A percentile compares a stretch with the other conserved stretches of the same genome.
Evolutionary conservation across 2,797 vertebrate species (phyloP).

Genomic region (Mallotus villosus): DNA sequence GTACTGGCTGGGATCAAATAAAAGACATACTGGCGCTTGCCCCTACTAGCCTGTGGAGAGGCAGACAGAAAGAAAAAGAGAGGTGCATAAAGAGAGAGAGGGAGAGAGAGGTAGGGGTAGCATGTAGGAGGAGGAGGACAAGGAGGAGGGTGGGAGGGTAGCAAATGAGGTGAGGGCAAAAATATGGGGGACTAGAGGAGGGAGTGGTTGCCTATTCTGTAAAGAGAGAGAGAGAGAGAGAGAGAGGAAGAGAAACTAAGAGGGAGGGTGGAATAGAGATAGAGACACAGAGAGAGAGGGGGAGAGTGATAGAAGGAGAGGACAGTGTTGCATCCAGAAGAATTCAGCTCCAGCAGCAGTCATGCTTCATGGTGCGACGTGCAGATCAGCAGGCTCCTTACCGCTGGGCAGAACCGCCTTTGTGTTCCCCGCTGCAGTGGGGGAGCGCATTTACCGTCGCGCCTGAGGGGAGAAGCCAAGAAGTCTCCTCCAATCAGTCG

Average conservation of each 20-base stretch:
- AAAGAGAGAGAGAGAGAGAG: slow-evolving; percentile 33
- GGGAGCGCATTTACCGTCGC: slow-evolving; percentile 62
- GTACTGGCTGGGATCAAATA: background rate
- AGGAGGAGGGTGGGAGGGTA: slow-evolving; percentile 42
- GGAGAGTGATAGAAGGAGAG: slow-evolving; percentile 24
- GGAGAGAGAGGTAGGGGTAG: slow-evolving; percentile 19
- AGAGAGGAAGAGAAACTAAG: slow-evolving; percentile 1
- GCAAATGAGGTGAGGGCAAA: slow-evolving; percentile 67
- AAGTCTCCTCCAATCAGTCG: slow-evolving; percentile 68
- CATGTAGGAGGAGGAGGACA: slow-evolving; percentile 26
- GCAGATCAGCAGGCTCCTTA: slow-evolving; percentile 52
- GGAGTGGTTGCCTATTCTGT: slow-evolving; percentile 61
- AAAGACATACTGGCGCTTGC: slow-evolving; percentile 41
- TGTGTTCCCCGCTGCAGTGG: slow-evolving; percentile 66
- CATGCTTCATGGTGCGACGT: slow-evolving; percentile 39
- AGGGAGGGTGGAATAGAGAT: background rate
- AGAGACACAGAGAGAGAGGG: slow-evolving; percentile 1
- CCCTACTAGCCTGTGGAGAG: background rate
- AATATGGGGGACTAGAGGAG: slow-evolving; percentile 55
- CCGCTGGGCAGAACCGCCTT: slow-evolving; percentile 53
- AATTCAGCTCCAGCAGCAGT: slow-evolving; percentile 43
- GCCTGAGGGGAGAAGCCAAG: slow-evolving; percentile 60
- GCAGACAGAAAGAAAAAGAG: slow-evolving; percentile 30
- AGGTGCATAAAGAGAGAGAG: slow-evolving; percentile 17
- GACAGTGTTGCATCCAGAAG: slow-evolving; percentile 52